Base-by-base conservation (phyloP, 2,113 vertebrate species). In the Typhlomys cinereus region DNA sequence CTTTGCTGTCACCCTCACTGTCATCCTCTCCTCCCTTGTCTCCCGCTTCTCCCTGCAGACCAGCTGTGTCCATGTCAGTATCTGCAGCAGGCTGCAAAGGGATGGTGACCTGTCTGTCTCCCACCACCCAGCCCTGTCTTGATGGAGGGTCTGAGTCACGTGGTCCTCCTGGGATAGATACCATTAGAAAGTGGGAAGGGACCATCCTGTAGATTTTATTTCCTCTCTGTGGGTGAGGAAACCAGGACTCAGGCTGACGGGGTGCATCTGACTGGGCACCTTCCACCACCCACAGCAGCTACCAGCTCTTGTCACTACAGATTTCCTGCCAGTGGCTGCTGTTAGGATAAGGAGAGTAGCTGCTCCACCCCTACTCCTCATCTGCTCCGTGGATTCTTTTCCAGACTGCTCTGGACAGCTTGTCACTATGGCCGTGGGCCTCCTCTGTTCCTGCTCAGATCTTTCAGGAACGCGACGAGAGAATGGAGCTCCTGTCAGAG, bases 61-160 rank as follows among this genome's bases (percentile, higher is more conserved):
- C 2, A 3, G 27, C 52, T 18, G 14, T 36, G 48, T 41, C 90
- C 76, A 61, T 36, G 11, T 34, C 36, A 12, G 3, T 46, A 7
- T 34, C n/a, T 36, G 36, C 44, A 78, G 29, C 0, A 7, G 21
- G 57, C 59, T 20, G 6, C 25, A 79, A 44, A 39, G 48, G 46
- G 0, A 0, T 8, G 1, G 1, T 61, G n/a, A n/a, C 27, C 57
- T 20, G 1, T 23, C 15, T 17, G 34, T 36, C 44, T 74, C 12
- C 48, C 21, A 0, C 6, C 20, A 5, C 50, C 23, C 5, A 1
- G 1, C 46, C 69, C 66, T n/a, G 8, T 78, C 64, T 81, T 84
- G 82, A 5, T 39, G 36, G 41, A 36, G 6, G 46, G 7, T 29
- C 57, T 48, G 69, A 48, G 34, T 36, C n/a, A 61, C 48, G 1